phyloP scores from a whole-genome alignment of 2,888 invertebrate species.

The Microctonus aethiopoides region DNA sequence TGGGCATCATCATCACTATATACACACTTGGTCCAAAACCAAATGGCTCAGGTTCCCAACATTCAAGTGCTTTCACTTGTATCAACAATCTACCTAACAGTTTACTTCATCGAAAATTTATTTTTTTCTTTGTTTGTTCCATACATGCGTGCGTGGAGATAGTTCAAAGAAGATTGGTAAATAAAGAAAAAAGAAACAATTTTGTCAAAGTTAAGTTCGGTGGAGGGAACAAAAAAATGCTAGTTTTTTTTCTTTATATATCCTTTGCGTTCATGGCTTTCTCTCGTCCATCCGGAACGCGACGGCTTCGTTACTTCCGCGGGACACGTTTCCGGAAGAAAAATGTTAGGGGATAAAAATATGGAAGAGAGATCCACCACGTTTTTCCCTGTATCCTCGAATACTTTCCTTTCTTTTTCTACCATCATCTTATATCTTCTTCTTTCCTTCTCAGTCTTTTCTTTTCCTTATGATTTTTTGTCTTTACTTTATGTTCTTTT shows the following conservation, averaged over 20 bases:
- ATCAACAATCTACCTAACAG: conserved; percentile 3
- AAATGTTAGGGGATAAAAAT: conserved; percentile 32
- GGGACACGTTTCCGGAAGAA: conserved; percentile 45
- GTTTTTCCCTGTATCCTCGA: conserved; percentile 28
- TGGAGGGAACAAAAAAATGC: too few relatives aligned
- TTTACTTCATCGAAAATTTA: neutral
- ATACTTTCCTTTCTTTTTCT: conserved; percentile 11
- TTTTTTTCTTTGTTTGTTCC: neutral
- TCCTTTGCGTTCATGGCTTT: neutral
- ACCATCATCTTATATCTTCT: conserved; percentile 9
- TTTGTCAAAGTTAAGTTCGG: neutral
- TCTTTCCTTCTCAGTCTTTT: conserved; percentile 30
- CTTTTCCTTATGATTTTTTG: conserved; percentile 36
- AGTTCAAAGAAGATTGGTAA: neutral
- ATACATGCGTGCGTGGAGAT: neutral
- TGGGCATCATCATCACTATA: conserved; percentile 13
- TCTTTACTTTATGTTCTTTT: conserved; percentile 15
- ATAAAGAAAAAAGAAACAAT: neutral
- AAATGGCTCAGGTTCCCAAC: conserved; percentile 14
- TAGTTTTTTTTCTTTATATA: too few relatives aligned
- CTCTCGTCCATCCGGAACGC: conserved; percentile 31
- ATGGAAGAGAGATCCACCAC: conserved; percentile 21
- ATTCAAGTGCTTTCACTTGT: conserved; percentile 5
- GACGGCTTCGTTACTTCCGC: conserved; percentile 50
- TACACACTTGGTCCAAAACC: neutral